Conservation (phyloP, 2,113 vertebrate genomes). For the Strigops habroptila region DNA sequence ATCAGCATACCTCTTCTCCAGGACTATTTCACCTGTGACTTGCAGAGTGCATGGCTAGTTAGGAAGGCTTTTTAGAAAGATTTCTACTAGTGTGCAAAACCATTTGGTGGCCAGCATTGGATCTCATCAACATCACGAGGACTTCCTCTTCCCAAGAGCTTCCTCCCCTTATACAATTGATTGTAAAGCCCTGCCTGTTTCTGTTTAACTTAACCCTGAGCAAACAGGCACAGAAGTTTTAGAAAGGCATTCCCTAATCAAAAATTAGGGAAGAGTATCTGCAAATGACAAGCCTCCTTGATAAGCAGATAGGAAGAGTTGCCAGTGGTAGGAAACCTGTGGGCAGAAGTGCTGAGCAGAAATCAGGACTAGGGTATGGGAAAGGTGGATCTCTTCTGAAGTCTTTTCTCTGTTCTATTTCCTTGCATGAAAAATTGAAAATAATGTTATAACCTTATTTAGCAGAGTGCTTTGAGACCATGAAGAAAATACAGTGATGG, state of each 20-base stretch:
- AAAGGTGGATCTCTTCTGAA: neutral
- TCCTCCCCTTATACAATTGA: neutral
- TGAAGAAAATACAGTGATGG: neutral
- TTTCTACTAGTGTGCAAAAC: neutral
- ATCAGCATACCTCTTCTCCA: neutral
- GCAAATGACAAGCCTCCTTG: neutral
- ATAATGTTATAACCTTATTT: neutral
- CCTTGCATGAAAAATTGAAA: neutral
- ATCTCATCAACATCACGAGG: fast-evolving
- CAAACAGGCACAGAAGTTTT: neutral
- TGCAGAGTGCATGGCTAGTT: neutral
- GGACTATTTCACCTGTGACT: neutral
- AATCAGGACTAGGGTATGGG: neutral
- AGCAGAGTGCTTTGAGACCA: neutral
- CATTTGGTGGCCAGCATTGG: neutral
- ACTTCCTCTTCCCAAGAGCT: neutral
- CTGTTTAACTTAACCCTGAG: neutral
- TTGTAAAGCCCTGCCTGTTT: neutral
- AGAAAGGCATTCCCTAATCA: neutral
- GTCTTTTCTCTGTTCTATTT: neutral
- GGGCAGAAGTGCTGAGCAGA: neutral
- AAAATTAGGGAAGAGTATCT: neutral
- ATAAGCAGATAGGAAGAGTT: neutral
- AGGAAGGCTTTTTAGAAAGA: neutral
- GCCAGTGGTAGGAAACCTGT: neutral